Conservation (phyloP, 2,113 vertebrate species). For the Phaethon lepturus region DNA sequence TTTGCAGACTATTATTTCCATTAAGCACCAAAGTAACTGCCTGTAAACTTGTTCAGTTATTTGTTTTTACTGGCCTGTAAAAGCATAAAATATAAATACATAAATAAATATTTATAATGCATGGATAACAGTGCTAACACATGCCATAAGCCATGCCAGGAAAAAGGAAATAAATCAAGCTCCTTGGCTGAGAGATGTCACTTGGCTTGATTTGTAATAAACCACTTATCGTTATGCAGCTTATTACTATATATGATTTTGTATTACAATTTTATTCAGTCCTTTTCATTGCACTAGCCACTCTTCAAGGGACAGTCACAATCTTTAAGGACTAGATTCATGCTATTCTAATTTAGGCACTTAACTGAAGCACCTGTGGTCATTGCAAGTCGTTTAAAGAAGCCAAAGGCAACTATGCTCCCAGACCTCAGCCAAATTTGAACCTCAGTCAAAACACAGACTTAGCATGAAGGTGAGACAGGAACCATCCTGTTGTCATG, state of each 20-base stretch:
- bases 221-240: neutral
- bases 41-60: constrained; percentile 65
- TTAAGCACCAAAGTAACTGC: constrained; percentile 66
- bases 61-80: constrained; percentile 67
- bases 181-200: neutral
- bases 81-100: constrained; percentile 68
- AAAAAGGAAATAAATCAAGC: constrained; percentile 34
- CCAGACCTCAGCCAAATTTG: neutral
- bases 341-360: neutral
- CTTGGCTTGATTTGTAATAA: constrained; percentile 40
- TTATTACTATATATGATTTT: neutral
- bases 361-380: neutral
- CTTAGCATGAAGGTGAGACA: neutral
- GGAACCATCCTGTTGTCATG: neutral
- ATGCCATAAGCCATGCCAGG: neutral
- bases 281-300: neutral
- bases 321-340: neutral
- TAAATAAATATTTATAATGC: constrained; percentile 75
- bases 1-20: constrained; percentile 58
- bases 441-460: neutral
- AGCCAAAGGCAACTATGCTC: neutral
- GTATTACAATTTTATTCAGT: neutral
- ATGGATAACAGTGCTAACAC: constrained; percentile 38
- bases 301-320: neutral
- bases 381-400: neutral